These are phyloP conservation scores for Porites rus DNA, from an alignment of 92 coral and sea anemone species.

Conservation along the genomic window DNA sequence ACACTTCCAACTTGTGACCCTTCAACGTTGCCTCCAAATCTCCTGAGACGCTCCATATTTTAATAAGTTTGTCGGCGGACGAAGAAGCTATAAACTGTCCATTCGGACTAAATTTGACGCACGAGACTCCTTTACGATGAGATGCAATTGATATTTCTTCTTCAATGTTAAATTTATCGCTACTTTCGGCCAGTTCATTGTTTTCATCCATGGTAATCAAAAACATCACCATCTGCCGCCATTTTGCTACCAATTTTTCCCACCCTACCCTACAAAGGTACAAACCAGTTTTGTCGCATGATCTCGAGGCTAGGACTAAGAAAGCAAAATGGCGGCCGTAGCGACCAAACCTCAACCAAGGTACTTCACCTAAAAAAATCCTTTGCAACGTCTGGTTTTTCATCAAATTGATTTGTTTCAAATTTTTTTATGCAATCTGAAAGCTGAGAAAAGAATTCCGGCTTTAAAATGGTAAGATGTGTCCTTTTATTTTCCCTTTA, in stretches of 20 bases:
- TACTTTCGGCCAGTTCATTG: background rate
- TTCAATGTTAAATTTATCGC: background rate
- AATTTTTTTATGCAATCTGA: background rate
- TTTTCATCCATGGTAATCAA: background rate
- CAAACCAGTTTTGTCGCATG: slow-evolving; percentile 9
- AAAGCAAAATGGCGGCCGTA: slow-evolving; percentile 82
- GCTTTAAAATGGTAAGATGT: slow-evolving; percentile 70
- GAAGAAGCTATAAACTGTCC: slow-evolving; percentile 69
- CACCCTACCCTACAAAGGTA: background rate
- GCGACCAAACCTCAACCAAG: slow-evolving; percentile 61
- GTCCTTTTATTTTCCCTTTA: too few relatives aligned
- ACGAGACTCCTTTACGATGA: slow-evolving; percentile 70
- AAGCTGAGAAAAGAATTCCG: background rate
- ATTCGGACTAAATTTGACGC: slow-evolving; percentile 72
- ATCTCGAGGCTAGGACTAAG: slow-evolving; percentile 50
- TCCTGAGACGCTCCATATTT: slow-evolving; percentile 65
- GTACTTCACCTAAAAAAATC: background rate
- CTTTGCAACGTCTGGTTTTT: background rate
- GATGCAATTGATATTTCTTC: slow-evolving; percentile 28
- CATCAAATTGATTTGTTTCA: background rate
- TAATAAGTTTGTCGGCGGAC: slow-evolving; percentile 74
- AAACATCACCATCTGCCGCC: background rate
- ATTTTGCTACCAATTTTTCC: background rate
- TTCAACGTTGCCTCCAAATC: slow-evolving; percentile 50
- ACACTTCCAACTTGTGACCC: slow-evolving; percentile 70